Base-by-base conservation (phyloP, 2,113 vertebrate species). In the Colinus virginianus region DNA sequence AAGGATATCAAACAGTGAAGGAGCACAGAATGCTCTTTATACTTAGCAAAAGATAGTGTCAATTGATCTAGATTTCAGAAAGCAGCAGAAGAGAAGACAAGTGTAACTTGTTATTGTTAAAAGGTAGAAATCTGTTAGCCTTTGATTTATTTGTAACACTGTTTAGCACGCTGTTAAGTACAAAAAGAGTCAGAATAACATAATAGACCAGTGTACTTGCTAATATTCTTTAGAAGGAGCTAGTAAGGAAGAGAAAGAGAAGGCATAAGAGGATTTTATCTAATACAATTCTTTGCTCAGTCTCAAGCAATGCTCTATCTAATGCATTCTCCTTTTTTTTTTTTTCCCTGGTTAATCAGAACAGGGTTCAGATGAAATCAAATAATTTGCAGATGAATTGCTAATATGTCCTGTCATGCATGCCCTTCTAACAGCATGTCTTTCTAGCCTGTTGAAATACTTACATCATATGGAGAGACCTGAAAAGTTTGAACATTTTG, bases 91-190 rank as follows among this genome's bases (percentile, higher is more conserved):
- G 77, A 94, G 94, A 93, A 93, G 92, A 92, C 88, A 96, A 95
- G 68, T 92, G 71, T 92, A 95, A 96, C 90, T 88, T 96, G 76
- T 95, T 97, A 97, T 96, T 95, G 90, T 96, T 92, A 95, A 88
- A 93, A 95, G 81, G 66, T 62, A 92, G 92, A 96, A 91, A 92
- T 82, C 90, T 94, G 80, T 87, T 96, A 88, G 81, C 87, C 94
- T 97, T 98, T 97, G 95, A 97, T 97, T 97, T 97, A 87, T 96
- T 94, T 26, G 28, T 76, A 94, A 78, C 72, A 88, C 88, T 96
- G 95, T 96, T 97, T 93, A 92, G 90, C 89, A 96, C 90, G 66
- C 87, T 96, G 96, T 96, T 96, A 96, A 90, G 64, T 95, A 96
- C 78, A 96, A 95, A 97, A 95, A 80, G 80, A 91, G 64, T 49